A percentile compares a stretch with the other conserved stretches of the same genome.
Evolutionary conservation across 1,140 invertebrate genomes (phyloP).

Genomic region (Maniola jurtina): DNA sequence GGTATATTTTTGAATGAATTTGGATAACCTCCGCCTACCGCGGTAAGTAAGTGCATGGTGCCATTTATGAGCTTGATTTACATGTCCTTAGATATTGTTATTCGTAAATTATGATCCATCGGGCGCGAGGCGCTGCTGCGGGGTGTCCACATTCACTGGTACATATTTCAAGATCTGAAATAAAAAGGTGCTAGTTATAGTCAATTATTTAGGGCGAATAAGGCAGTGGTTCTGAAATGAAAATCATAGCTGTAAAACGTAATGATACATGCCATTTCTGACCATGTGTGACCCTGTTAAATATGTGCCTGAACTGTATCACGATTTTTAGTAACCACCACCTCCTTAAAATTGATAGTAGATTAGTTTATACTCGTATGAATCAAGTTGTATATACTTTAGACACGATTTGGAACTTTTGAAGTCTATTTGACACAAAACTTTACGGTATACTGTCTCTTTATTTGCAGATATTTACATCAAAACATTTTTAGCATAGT

Average conservation of each 20-base stretch:
- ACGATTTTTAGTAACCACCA: not conserved
- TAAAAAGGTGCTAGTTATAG: slow-evolving; percentile 25
- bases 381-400: no score
- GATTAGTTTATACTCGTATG: not conserved
- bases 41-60: no score
- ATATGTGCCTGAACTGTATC: not conserved
- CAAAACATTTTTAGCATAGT: no score
- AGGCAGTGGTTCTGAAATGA: not conserved
- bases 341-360: not conserved
- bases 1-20: no score
- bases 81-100: no score
- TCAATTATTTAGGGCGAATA: not conserved
- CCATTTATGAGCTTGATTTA: no score
- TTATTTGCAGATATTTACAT: no score
- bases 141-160: slow-evolving; percentile 44
- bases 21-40: no score
- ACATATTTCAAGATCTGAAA: slow-evolving; percentile 70
- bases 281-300: not conserved
- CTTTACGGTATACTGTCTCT: no score
- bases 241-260: not conserved
- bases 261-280: not conserved
- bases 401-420: no score
- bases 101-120: slow-evolving; percentile 39
- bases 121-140: slow-evolving; percentile 54
- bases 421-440: no score